These are phyloP conservation scores for Tiphia femorata DNA, from an alignment of 2,888 invertebrate species.

Conservation along the genomic window DNA sequence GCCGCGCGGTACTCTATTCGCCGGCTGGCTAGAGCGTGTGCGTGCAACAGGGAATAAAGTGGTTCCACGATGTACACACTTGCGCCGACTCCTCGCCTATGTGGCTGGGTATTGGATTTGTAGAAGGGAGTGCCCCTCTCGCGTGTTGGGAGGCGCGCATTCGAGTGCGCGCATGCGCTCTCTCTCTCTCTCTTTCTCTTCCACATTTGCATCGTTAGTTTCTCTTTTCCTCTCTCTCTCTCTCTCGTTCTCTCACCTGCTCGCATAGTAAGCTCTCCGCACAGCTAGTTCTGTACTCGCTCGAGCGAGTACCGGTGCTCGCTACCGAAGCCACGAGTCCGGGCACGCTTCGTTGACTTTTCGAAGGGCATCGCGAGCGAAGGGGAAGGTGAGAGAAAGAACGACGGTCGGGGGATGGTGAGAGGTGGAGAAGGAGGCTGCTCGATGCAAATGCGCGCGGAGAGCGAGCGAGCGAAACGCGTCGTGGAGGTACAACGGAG, in stretches of 20 bases:
- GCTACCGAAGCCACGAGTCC: conserved; percentile 29
- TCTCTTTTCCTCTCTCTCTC: too few relatives aligned
- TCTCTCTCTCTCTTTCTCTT: too few relatives aligned
- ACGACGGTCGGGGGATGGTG: conserved; percentile 7
- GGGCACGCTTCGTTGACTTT: conserved; percentile 34
- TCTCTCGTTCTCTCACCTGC: too few relatives aligned
- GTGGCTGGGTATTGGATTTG: background rate
- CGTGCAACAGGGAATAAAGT: conserved; percentile 9
- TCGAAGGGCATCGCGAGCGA: conserved; percentile 19
- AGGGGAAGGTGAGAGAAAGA: background rate
- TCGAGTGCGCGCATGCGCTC: conserved; percentile 18
- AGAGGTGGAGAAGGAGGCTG: background rate
- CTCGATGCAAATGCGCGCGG: conserved; percentile 18
- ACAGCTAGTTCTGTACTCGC: conserved; percentile 31
- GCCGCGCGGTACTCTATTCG: background rate
- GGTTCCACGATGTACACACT: conserved; percentile 18
- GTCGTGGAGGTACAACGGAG: too few relatives aligned
- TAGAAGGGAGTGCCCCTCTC: too few relatives aligned
- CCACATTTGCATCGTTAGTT: too few relatives aligned
- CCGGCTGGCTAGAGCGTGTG: conserved; percentile 7
- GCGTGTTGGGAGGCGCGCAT: too few relatives aligned
- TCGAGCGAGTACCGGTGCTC: conserved; percentile 32
- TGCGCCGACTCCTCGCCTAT: too few relatives aligned
- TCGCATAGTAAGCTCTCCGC: conserved; percentile 19
- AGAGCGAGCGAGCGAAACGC: too few relatives aligned